Conservation (phyloP, 2,888 invertebrate species). For the Drosophila leonis region DNA sequence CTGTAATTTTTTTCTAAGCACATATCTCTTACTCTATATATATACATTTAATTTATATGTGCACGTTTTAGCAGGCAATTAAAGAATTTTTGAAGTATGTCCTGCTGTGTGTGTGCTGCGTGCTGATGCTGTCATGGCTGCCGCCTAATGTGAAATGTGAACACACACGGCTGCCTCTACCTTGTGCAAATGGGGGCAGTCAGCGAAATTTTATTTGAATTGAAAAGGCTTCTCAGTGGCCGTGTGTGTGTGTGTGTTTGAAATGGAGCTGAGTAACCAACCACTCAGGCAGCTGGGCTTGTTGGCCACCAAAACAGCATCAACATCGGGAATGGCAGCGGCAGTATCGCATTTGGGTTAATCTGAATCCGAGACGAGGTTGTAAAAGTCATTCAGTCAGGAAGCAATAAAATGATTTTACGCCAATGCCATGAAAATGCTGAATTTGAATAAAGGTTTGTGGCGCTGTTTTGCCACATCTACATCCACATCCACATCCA, state of each 20-base stretch:
- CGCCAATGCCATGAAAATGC: conserved; percentile 79
- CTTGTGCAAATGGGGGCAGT: conserved; percentile 59
- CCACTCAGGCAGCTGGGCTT: conserved; percentile 1
- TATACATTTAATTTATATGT: not conserved
- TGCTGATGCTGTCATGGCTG: conserved; percentile 11
- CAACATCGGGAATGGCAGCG: conserved; percentile 20
- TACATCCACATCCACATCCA: conserved; percentile 25
- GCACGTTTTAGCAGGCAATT: conserved; percentile 10
- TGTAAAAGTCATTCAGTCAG: conserved; percentile 78
- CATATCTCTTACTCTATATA: not conserved
- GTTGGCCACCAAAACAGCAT: conserved; percentile 38
- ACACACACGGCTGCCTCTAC: conserved; percentile 33
- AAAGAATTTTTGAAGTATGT: conserved; percentile 6
- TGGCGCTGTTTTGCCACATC: conserved; percentile 54
- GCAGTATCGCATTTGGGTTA: conserved; percentile 69
- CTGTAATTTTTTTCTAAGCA: not conserved
- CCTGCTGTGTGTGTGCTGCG: conserved; percentile 5
- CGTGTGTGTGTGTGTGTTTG: conserved; percentile 9
- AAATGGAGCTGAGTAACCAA: conserved; percentile 8
- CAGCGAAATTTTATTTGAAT: conserved; percentile 69
- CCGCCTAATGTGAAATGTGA: conserved; percentile 40
- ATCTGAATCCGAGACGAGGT: conserved; percentile 73
- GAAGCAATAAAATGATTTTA: conserved; percentile 80
- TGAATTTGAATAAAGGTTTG: conserved; percentile 79
- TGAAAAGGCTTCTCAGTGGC: conserved; percentile 45